Evolutionary conservation across 2,113 vertebrate species (phyloP).

Genomic region (Panthera tigris): DNA sequence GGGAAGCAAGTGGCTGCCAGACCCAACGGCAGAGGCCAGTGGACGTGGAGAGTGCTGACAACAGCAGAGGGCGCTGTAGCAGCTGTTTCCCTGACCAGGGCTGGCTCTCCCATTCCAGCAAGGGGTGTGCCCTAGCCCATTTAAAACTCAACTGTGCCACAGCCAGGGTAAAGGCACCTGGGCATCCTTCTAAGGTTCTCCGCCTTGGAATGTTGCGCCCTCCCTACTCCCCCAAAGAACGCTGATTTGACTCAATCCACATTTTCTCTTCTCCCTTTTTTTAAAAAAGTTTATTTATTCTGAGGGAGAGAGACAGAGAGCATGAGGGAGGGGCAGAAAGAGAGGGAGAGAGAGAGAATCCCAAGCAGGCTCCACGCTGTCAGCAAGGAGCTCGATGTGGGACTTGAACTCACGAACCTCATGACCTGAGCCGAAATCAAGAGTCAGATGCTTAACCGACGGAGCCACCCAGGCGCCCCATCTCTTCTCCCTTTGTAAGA

Average conservation of each 20-base stretch:
- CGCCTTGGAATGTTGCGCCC: background rate
- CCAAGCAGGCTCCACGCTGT: no score
- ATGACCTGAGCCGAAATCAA: no score
- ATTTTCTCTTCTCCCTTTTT: background rate
- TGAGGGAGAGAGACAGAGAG: no score
- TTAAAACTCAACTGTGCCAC: background rate
- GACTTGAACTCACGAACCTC: no score
- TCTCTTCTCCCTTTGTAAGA: background rate
- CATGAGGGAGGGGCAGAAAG: no score
- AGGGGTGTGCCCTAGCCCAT: no score
- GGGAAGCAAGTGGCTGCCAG: background rate
- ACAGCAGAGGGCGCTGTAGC: background rate
- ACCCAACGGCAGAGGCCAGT: fast-evolving
- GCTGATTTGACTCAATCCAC: background rate
- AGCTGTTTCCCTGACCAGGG: background rate
- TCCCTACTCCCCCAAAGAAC: background rate
- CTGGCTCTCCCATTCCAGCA: background rate
- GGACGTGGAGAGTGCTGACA: fast-evolving
- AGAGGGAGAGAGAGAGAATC: no score
- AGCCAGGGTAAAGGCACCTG: background rate
- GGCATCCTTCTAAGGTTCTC: background rate
- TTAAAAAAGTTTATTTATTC: no score
- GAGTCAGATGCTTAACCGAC: no score
- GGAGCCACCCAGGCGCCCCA: no score
- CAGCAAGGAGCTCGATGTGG: no score